Conservation (phyloP, 1,140 invertebrate species). For the Paraescarpia echinospica region DNA sequence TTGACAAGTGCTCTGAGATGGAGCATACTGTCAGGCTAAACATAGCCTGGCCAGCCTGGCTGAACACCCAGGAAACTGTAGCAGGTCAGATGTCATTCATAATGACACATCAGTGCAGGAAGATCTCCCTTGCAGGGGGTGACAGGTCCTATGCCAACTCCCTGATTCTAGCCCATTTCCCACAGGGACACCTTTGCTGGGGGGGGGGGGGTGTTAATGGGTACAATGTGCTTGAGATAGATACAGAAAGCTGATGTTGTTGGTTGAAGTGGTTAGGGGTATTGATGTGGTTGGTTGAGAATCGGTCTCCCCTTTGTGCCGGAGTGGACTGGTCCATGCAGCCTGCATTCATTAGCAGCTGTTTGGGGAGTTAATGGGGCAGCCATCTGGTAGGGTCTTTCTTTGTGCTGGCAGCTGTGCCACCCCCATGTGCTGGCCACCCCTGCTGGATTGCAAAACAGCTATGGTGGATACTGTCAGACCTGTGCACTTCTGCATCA, state of each 20-base stretch:
- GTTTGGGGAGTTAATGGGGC: conserved; percentile 2
- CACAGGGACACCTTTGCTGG: neutral
- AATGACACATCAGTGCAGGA: neutral
- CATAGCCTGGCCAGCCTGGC: neutral
- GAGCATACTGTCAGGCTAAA: neutral
- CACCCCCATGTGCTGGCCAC: neutral
- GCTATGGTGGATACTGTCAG: neutral
- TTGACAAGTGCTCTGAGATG: neutral
- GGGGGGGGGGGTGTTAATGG: neutral
- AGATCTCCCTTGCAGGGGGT: neutral
- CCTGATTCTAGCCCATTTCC: neutral
- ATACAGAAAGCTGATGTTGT: neutral
- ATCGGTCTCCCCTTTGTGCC: neutral
- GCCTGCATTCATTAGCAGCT: neutral
- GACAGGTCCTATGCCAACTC: neutral
- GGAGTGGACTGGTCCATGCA: neutral
- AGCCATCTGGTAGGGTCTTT: conserved; percentile 2
- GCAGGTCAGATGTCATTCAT: neutral
- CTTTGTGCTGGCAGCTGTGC: neutral
- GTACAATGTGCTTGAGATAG: neutral
- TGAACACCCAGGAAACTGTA: neutral
- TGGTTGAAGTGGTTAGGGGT: neutral
- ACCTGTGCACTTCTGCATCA: neutral
- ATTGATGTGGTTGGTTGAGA: neutral
- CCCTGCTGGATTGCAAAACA: neutral